Evolutionary conservation across 2,888 invertebrate species (phyloP).

Genomic region (Eugnorisma glareosa): DNA sequence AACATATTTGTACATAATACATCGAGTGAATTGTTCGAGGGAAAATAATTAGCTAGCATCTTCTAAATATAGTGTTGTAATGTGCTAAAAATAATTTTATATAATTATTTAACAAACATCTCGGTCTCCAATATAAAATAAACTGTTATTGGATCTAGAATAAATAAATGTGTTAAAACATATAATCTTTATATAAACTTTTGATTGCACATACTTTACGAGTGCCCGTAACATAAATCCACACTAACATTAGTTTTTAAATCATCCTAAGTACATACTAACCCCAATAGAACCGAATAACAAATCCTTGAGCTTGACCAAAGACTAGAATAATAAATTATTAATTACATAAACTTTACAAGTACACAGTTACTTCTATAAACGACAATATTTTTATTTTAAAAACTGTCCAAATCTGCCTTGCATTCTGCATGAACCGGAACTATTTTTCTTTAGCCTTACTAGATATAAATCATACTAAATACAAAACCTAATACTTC

Average conservation of each 20-base stretch:
- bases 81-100: constrained; percentile 46
- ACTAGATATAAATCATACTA: constrained; percentile 38
- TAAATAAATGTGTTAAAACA: constrained; percentile 61
- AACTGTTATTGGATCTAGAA: constrained; percentile 50
- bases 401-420: constrained; percentile 47
- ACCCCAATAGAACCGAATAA: constrained; percentile 70
- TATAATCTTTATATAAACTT: constrained; percentile 50
- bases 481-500: constrained; percentile 57
- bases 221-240: constrained; percentile 48
- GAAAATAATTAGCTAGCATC: constrained; percentile 67
- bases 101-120: constrained; percentile 34
- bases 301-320: constrained; percentile 85
- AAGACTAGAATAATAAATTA: constrained; percentile 87
- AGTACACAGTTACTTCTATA: constrained; percentile 64
- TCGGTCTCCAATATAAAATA: constrained; percentile 46
- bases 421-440: constrained; percentile 38
- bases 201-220: constrained; percentile 57
- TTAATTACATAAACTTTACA: constrained; percentile 71
- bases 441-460: constrained; percentile 31
- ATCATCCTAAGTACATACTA: constrained; percentile 71
- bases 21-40: constrained; percentile 61
- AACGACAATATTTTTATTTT: constrained; percentile 54
- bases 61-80: constrained; percentile 54
- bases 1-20: constrained; percentile 65
- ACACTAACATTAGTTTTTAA: constrained; percentile 55